These are phyloP conservation scores for Eriosoma lanigerum DNA, from an alignment of 1,140 invertebrate species.

Conservation along the genomic window DNA sequence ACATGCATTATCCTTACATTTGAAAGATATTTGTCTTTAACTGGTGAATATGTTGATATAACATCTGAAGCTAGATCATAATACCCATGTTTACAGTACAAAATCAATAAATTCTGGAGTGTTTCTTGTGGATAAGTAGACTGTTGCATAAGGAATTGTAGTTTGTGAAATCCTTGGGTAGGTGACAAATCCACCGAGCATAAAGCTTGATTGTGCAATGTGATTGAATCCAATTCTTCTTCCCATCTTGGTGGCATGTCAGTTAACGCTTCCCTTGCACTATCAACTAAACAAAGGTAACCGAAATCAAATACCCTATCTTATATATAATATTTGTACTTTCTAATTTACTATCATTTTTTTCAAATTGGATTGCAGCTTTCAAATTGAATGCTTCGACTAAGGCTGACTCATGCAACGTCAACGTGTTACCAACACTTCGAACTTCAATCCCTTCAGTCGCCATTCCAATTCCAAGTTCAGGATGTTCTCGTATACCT, in stretches of 20 bases:
- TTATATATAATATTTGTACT: constrained; percentile 37
- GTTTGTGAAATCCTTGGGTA: constrained; percentile 92
- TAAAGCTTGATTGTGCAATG: constrained; percentile 95
- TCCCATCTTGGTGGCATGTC: constrained; percentile 97
- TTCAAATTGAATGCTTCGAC: constrained; percentile 99
- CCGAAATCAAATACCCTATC: neutral
- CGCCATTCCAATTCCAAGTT: constrained; percentile 94
- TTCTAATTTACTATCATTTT: constrained; percentile 79
- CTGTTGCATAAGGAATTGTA: constrained; percentile 95
- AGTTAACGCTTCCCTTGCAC: constrained; percentile 88
- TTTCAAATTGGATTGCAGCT: constrained; percentile 96
- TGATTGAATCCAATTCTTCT: constrained; percentile 97
- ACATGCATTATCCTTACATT: constrained; percentile 64
- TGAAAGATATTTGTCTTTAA: constrained; percentile 94
- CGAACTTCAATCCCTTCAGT: constrained; percentile 96
- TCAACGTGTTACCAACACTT: constrained; percentile 96
- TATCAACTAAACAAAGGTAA: constrained; percentile 67
- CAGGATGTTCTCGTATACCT: constrained; percentile 95
- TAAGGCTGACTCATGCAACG: constrained; percentile 92
- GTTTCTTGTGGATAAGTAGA: constrained; percentile 97
- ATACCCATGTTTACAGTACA: constrained; percentile 97
- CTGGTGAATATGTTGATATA: constrained; percentile 94
- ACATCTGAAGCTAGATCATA: constrained; percentile 98
- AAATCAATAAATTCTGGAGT: constrained; percentile 90
- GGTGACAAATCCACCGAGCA: constrained; percentile 91